Evolutionary conservation across 2,113 vertebrate genomes (phyloP), one percentile per base, ranked within the genome.

Genomic region (Osmerus eperlanus): DNA sequence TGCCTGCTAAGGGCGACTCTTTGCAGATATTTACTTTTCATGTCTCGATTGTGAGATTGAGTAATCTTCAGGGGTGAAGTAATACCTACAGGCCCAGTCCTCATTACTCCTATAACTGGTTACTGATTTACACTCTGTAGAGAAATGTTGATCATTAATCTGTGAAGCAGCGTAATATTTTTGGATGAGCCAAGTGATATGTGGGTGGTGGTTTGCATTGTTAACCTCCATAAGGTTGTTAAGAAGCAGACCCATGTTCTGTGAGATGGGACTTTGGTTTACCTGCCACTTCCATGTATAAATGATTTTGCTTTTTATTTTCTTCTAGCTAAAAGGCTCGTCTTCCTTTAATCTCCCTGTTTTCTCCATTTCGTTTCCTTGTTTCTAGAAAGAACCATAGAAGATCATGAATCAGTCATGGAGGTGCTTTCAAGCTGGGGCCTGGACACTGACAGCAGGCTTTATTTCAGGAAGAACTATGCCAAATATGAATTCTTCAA

Each of bases 401-500:
- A 99, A 89, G 97, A 99, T 82, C 97, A 99, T 81, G 97, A 99
- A 83, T 89, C 93, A 65, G 92, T 99, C 55, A 90, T 94, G 82
- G 95, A 97, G 85, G 92, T 99, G 21, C 93, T 96, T 1, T 95
- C 97, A 65, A 92, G 91, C 3, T 97, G 96, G 93, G 92, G 90
- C 51, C 93, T 95, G 91, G 95, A 96, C 85, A 90, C 95, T 21
- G 94, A 95, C 85, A 94, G 92, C 86, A 94, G 93, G 28, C 88
- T 99, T n/a, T 96, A 92, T 87, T 96, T 99, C 89, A 94, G 96
- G 86, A 99, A 98, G 91, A 96, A 99, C 88, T 97, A 95, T 84
- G 95, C 95, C 77, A 99, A 99, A 89, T 99, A 98, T 80, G 95
- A 98, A 81, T 99, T 98, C 90, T 99, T 99, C 92, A 98, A 94